Conservation (phyloP, 2,113 vertebrate species). For the Ranitomeya variabilis region DNA sequence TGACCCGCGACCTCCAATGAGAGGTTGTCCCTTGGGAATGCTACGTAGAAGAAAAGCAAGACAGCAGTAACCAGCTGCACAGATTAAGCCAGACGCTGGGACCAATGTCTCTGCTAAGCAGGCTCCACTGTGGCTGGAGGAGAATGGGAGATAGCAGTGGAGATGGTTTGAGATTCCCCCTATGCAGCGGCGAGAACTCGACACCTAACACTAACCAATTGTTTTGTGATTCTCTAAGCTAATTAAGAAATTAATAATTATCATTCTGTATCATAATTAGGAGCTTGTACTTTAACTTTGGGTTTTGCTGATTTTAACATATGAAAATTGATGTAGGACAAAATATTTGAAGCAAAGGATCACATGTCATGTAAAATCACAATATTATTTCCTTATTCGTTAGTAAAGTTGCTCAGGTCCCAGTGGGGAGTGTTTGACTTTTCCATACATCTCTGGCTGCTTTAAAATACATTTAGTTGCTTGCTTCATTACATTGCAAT, state of each 20-base stretch:
- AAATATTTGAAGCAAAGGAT: neutral
- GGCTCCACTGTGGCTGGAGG: no score
- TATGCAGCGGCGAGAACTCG: no score
- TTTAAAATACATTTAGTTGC: neutral
- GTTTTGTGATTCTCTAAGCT: neutral
- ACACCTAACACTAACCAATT: no score
- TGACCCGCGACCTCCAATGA: no score
- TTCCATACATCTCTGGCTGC: neutral
- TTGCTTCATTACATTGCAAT: slow-evolving; percentile 8
- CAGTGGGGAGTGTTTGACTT: neutral
- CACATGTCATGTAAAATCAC: neutral
- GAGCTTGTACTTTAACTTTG: neutral
- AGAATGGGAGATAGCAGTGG: no score
- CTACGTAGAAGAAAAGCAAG: no score
- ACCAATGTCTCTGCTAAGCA: no score
- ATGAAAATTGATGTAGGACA: neutral
- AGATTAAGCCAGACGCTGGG: no score
- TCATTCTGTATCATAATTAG: neutral
- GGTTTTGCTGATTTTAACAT: slow-evolving; percentile 13
- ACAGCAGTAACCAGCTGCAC: no score
- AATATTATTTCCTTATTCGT: neutral
- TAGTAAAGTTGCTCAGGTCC: neutral
- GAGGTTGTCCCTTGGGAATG: no score
- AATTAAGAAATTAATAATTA: slow-evolving; percentile 39
- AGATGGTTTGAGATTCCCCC: no score